These are phyloP conservation scores for Pseudomyrmex gracilis DNA, from an alignment of 1,140 invertebrate genomes.

Conservation along the genomic window DNA sequence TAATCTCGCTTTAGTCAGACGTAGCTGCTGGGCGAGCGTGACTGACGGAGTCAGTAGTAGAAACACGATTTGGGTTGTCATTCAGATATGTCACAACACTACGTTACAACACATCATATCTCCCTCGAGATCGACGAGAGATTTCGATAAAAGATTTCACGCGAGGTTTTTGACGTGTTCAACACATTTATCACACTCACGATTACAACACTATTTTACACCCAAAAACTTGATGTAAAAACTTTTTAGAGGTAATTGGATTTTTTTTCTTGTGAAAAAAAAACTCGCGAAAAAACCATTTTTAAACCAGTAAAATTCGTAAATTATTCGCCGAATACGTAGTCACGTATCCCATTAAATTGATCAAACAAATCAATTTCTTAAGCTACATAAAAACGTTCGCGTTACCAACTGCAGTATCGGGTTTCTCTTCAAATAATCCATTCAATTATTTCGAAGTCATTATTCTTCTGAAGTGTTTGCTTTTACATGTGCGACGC, in stretches of 20 bases:
- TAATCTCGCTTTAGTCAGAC: slow-evolving; percentile 14
- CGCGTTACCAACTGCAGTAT: not conserved
- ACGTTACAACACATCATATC: not conserved
- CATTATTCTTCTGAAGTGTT: slow-evolving; percentile 24
- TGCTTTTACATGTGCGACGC: slow-evolving; percentile 15
- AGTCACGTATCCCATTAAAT: not conserved
- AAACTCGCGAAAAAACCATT: not conserved
- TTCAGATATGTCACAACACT: not conserved
- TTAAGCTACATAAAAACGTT: not conserved
- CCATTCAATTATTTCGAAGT: slow-evolving; percentile 35
- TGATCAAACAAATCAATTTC: slow-evolving; percentile 7
- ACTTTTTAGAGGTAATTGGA: not conserved
- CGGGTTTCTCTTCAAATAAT: slow-evolving; percentile 39
- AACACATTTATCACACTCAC: no score
- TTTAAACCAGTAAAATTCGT: not conserved
- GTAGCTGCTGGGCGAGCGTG: slow-evolving; percentile 19
- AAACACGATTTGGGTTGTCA: slow-evolving; percentile 22
- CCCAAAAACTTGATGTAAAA: not conserved
- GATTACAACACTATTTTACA: not conserved
- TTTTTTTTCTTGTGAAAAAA: not conserved
- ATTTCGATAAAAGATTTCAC: not conserved
- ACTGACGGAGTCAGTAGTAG: slow-evolving; percentile 42
- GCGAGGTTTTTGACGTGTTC: not conserved
- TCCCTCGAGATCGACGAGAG: not conserved
- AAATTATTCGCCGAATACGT: not conserved